Evolutionary conservation across 2,797 vertebrate genomes (phyloP).

Genomic region (Mareca penelope): DNA sequence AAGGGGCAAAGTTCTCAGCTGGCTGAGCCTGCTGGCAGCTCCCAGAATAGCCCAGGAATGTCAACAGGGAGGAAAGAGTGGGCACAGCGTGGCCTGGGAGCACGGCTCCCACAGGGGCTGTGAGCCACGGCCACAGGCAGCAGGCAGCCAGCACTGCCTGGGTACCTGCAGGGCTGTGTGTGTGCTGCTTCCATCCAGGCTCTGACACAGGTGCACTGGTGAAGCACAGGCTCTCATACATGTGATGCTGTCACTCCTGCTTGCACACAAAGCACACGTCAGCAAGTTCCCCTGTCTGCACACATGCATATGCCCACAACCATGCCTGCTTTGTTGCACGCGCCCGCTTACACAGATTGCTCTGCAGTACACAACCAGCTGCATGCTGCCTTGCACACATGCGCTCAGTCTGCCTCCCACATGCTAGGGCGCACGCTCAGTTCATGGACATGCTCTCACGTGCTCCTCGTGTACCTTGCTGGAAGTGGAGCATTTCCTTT

Average conservation of each 20-base stretch:
- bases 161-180: not conserved
- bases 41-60: constrained; percentile 72
- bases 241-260: too few relatives aligned
- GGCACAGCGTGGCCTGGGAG: constrained; percentile 4
- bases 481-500: not conserved
- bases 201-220: not conserved
- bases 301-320: not conserved
- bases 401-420: accelerated
- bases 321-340: not conserved
- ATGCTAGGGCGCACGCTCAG: accelerated
- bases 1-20: constrained; percentile 51
- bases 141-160: not conserved
- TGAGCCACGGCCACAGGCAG: not conserved
- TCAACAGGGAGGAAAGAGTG: constrained; percentile 49
- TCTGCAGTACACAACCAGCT: accelerated
- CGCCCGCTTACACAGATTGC: accelerated
- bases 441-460: accelerated
- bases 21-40: constrained; percentile 53
- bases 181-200: not conserved
- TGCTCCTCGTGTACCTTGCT: not conserved
- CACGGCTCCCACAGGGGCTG: not conserved
- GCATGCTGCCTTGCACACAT: too few relatives aligned
- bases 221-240: accelerated
- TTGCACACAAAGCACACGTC: not conserved
- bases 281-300: too few relatives aligned